These are phyloP conservation scores for Platypus cylindrus DNA, from an alignment of 2,888 invertebrate genomes.

Conservation along the genomic window DNA sequence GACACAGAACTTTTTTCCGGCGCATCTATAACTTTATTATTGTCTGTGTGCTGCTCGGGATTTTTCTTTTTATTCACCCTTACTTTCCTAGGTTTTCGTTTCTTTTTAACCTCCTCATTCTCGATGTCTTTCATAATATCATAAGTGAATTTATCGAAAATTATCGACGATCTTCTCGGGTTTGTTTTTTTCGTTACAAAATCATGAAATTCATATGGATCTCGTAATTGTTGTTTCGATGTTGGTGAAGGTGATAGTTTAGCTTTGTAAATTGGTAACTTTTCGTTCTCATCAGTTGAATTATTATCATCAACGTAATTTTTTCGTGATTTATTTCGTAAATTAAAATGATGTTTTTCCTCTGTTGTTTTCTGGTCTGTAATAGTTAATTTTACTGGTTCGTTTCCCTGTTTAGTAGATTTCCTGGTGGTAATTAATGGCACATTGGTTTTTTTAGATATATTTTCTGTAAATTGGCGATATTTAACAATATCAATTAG, in stretches of 20 bases:
- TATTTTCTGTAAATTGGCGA: no score
- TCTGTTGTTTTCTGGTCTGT: no score
- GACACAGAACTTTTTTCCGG: background rate
- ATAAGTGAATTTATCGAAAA: constrained; percentile 13
- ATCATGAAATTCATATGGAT: constrained; percentile 14
- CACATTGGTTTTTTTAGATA: no score
- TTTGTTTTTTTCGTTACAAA: constrained; percentile 8
- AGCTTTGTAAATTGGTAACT: constrained; percentile 10
- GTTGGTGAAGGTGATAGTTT: constrained; percentile 2
- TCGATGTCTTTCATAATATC: constrained; percentile 10
- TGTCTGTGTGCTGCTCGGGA: background rate
- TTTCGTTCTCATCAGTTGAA: no score
- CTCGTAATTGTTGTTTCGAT: constrained; percentile 3
- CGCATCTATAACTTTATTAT: background rate
- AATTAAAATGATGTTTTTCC: no score
- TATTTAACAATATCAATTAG: no score
- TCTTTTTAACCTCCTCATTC: constrained; percentile 9
- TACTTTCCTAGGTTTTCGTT: constrained; percentile 6
- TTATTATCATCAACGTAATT: no score
- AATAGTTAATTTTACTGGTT: no score
- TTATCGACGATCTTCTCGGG: constrained; percentile 7
- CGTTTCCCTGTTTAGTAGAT: no score
- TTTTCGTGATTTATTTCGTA: no score
- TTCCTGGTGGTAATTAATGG: no score
- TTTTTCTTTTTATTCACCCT: constrained; percentile 4